Evolutionary conservation across 1,140 invertebrate species (phyloP), one percentile per base, ranked within the genome.

Genomic region (Belonocnema kinseyi): DNA sequence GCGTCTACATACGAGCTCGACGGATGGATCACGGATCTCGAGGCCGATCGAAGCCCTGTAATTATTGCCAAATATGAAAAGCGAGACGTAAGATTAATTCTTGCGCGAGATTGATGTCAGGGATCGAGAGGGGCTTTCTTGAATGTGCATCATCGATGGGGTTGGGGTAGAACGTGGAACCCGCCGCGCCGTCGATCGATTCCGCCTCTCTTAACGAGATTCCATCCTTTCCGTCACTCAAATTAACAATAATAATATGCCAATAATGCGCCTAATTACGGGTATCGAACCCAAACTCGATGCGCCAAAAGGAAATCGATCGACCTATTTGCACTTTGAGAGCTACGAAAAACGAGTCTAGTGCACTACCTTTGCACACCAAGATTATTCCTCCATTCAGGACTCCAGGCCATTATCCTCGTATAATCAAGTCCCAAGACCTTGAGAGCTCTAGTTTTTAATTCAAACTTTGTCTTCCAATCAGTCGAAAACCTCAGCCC

Each of bases 31-130:
- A 33, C 77, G 82, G 82, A 84, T 84, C 61, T 66, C 76, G 81
- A 75, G 82, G 74, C 76, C 79, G 81, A 81, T 82, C 85, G 80
- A 74, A 89, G 85, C 86, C 88, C 89, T 91, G 89, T 91, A 91
- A 91, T 91, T 91, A 91, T 90, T 89, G 88, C 89, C 87, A 90
- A 91, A 91, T 88, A 91, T 90, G 88, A 91, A 88, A 89, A 90
- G 83, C 83, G 74, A 84, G 58, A 58, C 58, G 52, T 33, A 51
- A 66, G 80, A 84, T 84, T 84, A 84, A 84, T 84, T 84, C 80
- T 80, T 82, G 85, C 87, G 86, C 87, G 89, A 91, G 90, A 91
- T 90, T 91, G 90, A 91, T 91, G 90, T 89, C 87, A 81, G 83
- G 86, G 88, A 89, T 90, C 89, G 88, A 89, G 85, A 85, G 77